phyloP scores from a whole-genome alignment of 2,797 vertebrate species.

The Australoheros facetus region DNA sequence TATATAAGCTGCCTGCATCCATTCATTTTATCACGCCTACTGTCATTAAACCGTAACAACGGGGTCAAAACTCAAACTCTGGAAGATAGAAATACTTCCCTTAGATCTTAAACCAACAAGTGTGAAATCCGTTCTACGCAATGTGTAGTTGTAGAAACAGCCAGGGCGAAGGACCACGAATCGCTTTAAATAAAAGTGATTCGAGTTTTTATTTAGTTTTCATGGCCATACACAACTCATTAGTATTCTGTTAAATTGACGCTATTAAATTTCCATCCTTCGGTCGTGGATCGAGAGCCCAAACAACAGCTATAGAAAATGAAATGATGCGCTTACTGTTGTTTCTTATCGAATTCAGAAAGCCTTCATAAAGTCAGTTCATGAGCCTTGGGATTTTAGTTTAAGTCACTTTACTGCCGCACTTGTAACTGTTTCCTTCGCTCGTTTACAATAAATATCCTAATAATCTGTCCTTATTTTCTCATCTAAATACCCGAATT shows the following conservation, averaged over 20 bases:
- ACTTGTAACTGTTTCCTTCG: background rate
- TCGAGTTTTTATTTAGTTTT: background rate
- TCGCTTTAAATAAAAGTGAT: background rate
- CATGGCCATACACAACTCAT: background rate
- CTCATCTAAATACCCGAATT: background rate
- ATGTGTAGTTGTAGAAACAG: background rate
- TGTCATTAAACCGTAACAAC: background rate
- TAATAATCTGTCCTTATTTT: background rate
- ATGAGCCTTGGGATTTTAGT: background rate
- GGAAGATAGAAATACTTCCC: background rate
- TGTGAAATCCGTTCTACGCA: background rate
- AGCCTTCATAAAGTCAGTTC: background rate
- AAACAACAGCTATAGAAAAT: background rate
- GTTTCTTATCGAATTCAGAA: constrained; percentile 10
- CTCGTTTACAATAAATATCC: background rate
- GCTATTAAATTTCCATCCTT: background rate
- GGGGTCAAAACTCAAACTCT: background rate
- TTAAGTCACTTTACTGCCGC: background rate
- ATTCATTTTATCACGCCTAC: background rate
- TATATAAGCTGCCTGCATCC: fast-evolving
- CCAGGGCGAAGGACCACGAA: background rate
- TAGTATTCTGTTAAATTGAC: background rate
- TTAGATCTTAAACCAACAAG: background rate
- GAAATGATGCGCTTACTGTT: constrained; percentile 13
- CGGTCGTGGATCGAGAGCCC: background rate